Evolutionary conservation across 2,113 vertebrate species (phyloP).

Genomic region (Tautogolabrus adspersus): DNA sequence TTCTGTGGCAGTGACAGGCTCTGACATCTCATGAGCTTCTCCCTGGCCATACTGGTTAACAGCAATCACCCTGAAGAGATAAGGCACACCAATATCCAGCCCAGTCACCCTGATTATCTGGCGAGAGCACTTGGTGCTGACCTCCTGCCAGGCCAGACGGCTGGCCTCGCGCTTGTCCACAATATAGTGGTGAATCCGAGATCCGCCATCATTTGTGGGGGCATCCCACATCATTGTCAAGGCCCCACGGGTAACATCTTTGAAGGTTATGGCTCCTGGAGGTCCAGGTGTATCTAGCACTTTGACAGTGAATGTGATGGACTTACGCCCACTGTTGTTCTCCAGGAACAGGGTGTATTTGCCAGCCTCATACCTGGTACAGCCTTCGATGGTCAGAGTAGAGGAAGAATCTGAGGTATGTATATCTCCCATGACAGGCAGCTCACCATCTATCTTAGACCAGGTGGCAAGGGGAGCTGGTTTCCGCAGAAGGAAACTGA

Average conservation of each 20-base stretch:
- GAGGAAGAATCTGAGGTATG: conserved; percentile 93
- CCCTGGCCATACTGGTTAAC: conserved; percentile 96
- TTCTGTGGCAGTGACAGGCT: conserved; percentile 95
- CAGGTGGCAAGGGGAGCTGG: conserved; percentile 93
- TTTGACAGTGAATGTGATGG: conserved; percentile 94
- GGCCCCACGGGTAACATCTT: conserved; percentile 93
- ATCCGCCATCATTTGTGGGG: conserved; percentile 92
- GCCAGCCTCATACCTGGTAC: conserved; percentile 94
- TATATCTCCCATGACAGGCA: conserved; percentile 91
- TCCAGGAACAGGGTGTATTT: conserved; percentile 96
- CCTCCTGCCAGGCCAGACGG: conserved; percentile 94
- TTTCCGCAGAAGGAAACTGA: conserved; percentile 91
- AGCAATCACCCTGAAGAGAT: conserved; percentile 93
- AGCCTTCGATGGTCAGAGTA: conserved; percentile 93
- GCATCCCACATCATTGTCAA: conserved; percentile 97
- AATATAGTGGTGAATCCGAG: conserved; percentile 93
- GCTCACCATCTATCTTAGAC: conserved; percentile 91
- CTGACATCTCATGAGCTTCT: conserved; percentile 92
- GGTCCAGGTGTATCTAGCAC: conserved; percentile 97
- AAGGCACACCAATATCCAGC: conserved; percentile 89
- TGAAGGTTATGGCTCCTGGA: conserved; percentile 93
- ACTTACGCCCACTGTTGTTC: conserved; percentile 95
- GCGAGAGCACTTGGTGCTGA: conserved; percentile 90
- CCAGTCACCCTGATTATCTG: conserved; percentile 91
- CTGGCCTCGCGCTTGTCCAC: conserved; percentile 96